Evolutionary conservation across 2,113 vertebrate species (phyloP).

Genomic region (Thamnophis sirtalis): DNA sequence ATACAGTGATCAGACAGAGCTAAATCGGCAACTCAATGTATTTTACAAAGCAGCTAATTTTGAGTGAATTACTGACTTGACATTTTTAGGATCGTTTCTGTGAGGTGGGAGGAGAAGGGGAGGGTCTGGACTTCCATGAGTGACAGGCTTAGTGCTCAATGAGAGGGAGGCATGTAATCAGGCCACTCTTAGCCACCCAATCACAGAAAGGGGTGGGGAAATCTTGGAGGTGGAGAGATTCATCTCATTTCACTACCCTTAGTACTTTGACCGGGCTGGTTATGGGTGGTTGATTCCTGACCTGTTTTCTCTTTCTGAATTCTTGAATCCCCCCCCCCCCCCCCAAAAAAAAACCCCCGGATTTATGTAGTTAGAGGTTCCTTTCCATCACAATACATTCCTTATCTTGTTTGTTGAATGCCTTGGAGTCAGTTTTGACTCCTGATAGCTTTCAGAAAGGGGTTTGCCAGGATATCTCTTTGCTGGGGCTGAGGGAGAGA

Average conservation of each 20-base stretch:
- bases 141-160: not conserved
- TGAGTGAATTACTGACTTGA: constrained; percentile 18
- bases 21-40: constrained; percentile 29
- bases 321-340: not conserved
- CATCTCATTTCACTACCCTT: not conserved
- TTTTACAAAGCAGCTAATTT: not conserved
- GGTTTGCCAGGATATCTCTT: not conserved
- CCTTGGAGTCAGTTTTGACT: not conserved
- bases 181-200: not conserved
- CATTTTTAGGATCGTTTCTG: not conserved
- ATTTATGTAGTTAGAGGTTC: not conserved
- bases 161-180: not conserved
- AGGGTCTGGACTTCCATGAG: not conserved
- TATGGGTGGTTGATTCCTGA: not conserved
- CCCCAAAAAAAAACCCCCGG: not conserved
- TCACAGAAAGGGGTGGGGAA: not conserved
- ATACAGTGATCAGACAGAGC: constrained; percentile 25
- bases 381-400: not conserved
- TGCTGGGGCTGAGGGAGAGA: not conserved
- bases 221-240: not conserved
- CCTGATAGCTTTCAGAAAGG: not conserved
- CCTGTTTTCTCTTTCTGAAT: not conserved
- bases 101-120: not conserved
- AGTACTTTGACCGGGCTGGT: not conserved
- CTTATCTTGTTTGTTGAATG: not conserved